Conservation (phyloP, 1,140 invertebrate species). For the Drosophila arizonae region DNA sequence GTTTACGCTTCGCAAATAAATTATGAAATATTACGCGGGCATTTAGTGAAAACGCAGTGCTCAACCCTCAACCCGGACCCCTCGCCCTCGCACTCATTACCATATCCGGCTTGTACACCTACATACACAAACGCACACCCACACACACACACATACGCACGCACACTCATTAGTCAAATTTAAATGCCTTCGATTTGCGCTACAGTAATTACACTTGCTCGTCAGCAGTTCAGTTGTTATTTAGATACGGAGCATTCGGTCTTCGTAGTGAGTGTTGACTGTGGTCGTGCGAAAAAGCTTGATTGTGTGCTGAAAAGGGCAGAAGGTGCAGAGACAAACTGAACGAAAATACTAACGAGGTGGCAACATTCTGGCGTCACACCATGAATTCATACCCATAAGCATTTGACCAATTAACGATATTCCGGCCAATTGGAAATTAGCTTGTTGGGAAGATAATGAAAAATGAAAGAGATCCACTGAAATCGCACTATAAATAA, state of each 20-base stretch:
- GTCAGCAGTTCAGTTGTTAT: conserved; percentile 10
- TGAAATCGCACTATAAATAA: too few relatives aligned
- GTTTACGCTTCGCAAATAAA: conserved; percentile 62
- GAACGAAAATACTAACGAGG: too few relatives aligned
- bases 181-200: conserved; percentile 36
- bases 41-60: conserved; percentile 28
- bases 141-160: conserved; percentile 1
- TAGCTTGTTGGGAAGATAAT: too few relatives aligned
- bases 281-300: not conserved
- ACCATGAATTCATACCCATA: too few relatives aligned
- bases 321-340: too few relatives aligned
- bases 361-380: too few relatives aligned
- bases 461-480: too few relatives aligned
- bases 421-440: too few relatives aligned
- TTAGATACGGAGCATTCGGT: not conserved
- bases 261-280: conserved; percentile 9
- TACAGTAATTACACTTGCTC: conserved; percentile 34
- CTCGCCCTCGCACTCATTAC: conserved; percentile 11
- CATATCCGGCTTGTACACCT: conserved; percentile 19
- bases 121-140: not conserved
- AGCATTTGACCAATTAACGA: too few relatives aligned
- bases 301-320: not conserved
- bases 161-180: conserved; percentile 33
- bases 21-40: conserved; percentile 60
- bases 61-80: not conserved